Percentiles rank a stretch among this genome's conserved stretches.
These are phyloP conservation scores for Dicerorhinus sumatrensis DNA, from an alignment of 2,113 vertebrate genomes.

Conservation along the genomic window DNA sequence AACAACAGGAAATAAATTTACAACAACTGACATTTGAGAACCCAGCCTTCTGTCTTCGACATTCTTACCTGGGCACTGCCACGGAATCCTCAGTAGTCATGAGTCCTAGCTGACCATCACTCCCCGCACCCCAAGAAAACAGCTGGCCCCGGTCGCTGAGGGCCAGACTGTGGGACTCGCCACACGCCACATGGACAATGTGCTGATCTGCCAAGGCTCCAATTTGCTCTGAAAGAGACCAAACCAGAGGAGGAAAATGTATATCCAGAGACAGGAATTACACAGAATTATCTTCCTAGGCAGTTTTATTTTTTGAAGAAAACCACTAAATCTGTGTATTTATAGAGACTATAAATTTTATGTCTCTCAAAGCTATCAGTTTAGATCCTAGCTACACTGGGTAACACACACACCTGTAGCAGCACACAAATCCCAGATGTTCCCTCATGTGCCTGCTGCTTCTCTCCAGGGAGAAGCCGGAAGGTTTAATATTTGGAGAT, in stretches of 20 bases:
- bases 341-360: not conserved
- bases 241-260: constrained; percentile 36
- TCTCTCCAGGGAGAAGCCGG: not conserved
- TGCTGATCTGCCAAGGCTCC: constrained; percentile 94
- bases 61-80: constrained; percentile 93
- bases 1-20: not conserved
- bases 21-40: constrained; percentile 32
- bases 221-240: constrained; percentile 91
- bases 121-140: constrained; percentile 96
- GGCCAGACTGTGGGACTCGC: constrained; percentile 93
- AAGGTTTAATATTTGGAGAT: not conserved
- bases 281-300: not conserved
- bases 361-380: not conserved
- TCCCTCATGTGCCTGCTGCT: not conserved
- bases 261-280: not conserved
- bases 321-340: not conserved
- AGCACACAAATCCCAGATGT: not conserved
- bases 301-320: not conserved
- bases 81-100: constrained; percentile 91
- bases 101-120: constrained; percentile 94
- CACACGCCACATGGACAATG: constrained; percentile 93
- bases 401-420: not conserved
- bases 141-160: constrained; percentile 96
- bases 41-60: not conserved
- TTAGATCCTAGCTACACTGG: not conserved